Evolutionary conservation across 2,797 vertebrate species (phyloP), one percentile per base, ranked within the genome.

Genomic region (Falco columbarius): DNA sequence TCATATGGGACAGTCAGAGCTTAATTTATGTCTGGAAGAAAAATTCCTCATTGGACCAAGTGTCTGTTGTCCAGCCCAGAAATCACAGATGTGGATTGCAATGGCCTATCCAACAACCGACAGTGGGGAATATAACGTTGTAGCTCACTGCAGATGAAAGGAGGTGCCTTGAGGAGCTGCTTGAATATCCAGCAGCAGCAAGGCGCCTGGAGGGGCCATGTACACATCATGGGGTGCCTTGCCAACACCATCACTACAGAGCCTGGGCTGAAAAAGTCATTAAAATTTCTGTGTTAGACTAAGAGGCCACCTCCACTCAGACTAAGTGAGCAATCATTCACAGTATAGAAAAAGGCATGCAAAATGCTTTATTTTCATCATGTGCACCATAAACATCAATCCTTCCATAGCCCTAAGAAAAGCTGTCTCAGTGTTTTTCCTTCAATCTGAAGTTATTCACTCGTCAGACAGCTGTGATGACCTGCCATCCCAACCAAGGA

Each of bases 241-340:
- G 56, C 59, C 77, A 85, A 24, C 44, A 51, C 10, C 38, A 54
- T n/a, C 32, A 62, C 19, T 56, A 14, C 10, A 67, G 32, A 79
- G 12, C 29, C 26, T 16, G 2, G 36, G 36, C 32, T 51, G 79
- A 67, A 94, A 91, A 89, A 17, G 14, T 56, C 7, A 0, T 85
- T 56, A 71, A 82, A 73, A 38, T 54, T 32, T 74, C 59, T 51
- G 2, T 49, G 34, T 62, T 70, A 86, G 51, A 19, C 21, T 62
- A 27, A 65, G 9, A 90, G 63, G 16, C 3, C 0, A 29, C 3
- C 6, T 29, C 6, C 0, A 0, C 46, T 40, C 80, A 61, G 16
- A 36, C 22, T 51, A 51, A 87, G 32, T 46, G 22, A 47, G 42
- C 58, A 27, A 36, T 42, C 8, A 2, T 30, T 79, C 12, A 27